Base-by-base conservation (phyloP, 2,113 vertebrate genomes). In the Cinclus cinclus region DNA sequence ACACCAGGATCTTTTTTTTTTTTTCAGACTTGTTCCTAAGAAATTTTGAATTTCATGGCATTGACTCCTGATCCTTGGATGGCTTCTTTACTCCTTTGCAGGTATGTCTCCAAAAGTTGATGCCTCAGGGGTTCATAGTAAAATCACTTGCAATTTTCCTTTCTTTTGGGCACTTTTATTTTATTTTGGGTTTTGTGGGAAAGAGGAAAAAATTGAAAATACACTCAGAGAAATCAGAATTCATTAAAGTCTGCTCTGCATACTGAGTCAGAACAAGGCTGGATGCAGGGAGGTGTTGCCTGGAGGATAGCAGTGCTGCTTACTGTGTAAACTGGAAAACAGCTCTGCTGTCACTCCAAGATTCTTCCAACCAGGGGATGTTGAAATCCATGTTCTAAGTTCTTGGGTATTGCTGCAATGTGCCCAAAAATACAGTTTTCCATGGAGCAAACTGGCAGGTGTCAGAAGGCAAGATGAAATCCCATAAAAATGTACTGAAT, bases 381-480 rank as follows among this genome's bases (percentile, higher is more conserved):
- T 93, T 83, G 88, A 90, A 94, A 94, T 86, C 68, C 23, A 8
- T 55, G 68, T 41, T 78, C 64, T 71, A 56, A 92, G 67, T 90
- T 83, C 86, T 52, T 69, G 76, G 37, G 42, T 67, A 22, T 86
- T 93, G 85, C 71, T 75, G 28, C 92, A 89, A 37, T 41, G 33
- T 70, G 47, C 77, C 86, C 90, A 17, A 92, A 87, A 94, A 28
- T 50, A 59, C 6, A 67, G 42, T 70, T 94, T 93, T 89, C 86
- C 60, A 81, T 7, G 35, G 68, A 94, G 55, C 13, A 86, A 77
- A 53, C 41, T 65, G 33, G 76, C 46, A 93, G 92, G 77, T 39
- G 49, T 23, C 58, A 89, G 50, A 52, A 76, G 33, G 35, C 83
- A 82, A 91, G 42, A 56, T 11, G 6, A 77, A 90, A 90, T 88